phyloP scores from a whole-genome alignment of 2,888 invertebrate species.

The Watsonalla binaria region DNA sequence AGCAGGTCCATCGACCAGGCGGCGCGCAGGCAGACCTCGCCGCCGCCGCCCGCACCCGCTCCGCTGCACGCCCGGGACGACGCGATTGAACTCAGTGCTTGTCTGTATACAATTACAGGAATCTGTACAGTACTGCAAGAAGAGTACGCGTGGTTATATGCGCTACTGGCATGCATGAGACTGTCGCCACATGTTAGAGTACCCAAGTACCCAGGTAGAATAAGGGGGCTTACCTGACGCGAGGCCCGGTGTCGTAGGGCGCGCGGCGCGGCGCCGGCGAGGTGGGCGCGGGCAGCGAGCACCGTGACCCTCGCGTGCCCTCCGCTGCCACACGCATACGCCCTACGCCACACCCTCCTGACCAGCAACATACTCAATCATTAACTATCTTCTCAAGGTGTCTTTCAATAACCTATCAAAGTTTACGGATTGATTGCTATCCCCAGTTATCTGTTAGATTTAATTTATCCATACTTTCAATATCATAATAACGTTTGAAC shows the following conservation, averaged over 20 bases:
- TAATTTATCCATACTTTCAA: too few species aligned
- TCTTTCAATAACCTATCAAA: too few species aligned
- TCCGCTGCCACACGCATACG: slow-evolving; percentile 22
- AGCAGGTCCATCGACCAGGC: slow-evolving; percentile 50
- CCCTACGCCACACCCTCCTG: slow-evolving; percentile 26
- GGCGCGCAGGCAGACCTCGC: slow-evolving; percentile 38
- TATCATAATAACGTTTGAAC: too few species aligned
- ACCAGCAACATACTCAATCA: neutral
- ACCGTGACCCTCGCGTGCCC: slow-evolving; percentile 43
- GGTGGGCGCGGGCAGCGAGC: slow-evolving; percentile 47
- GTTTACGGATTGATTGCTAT: too few species aligned
- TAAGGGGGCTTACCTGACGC: slow-evolving; percentile 28
- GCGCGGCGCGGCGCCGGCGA: slow-evolving; percentile 22
- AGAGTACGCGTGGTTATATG: too few species aligned
- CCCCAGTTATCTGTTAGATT: neutral
- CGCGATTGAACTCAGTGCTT: slow-evolving; percentile 82
- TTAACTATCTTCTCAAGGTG: neutral
- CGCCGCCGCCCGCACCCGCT: slow-evolving; percentile 22
- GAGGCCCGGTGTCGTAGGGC: slow-evolving; percentile 17
- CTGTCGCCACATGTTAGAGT: neutral
- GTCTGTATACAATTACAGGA: slow-evolving; percentile 45
- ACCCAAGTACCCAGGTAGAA: too few species aligned
- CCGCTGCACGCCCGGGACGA: slow-evolving; percentile 77
- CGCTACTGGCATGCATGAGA: too few species aligned
- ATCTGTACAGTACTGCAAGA: too few species aligned